phyloP scores from a whole-genome alignment of 2,113 vertebrate species.

The Morone chrysops region DNA sequence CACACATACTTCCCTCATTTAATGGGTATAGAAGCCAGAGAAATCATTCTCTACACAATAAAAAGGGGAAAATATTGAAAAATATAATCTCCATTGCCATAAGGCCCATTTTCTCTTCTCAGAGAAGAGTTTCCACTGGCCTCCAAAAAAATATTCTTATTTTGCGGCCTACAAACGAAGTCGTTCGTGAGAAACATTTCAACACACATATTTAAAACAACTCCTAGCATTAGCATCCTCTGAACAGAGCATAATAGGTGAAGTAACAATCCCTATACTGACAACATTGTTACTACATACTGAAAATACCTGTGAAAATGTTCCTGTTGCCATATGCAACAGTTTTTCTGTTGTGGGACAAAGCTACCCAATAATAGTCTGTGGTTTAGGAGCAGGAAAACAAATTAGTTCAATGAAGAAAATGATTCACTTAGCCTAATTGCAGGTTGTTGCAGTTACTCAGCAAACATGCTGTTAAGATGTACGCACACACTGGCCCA shows the following conservation, averaged over 20 bases:
- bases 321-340: not conserved
- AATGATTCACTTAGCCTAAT: constrained; percentile 77
- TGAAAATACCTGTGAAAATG: constrained; percentile 24
- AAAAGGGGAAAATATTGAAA: not conserved
- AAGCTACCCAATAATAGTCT: constrained; percentile 56
- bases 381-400: constrained; percentile 62
- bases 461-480: constrained; percentile 67
- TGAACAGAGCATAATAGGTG: not conserved
- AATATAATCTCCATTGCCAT: not conserved
- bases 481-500: constrained; percentile 46
- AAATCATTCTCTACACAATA: constrained; percentile 12
- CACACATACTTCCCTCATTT: constrained; percentile 44
- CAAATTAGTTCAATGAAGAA: constrained; percentile 74
- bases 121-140: constrained; percentile 4
- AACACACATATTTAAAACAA: not conserved
- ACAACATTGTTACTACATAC: not conserved
- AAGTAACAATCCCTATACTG: not conserved
- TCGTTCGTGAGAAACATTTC: not conserved
- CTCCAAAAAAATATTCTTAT: constrained; percentile 1
- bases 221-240: not conserved
- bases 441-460: constrained; percentile 61
- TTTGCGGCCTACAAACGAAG: not conserved
- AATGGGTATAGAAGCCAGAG: constrained; percentile 15
- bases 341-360: constrained; percentile 21
- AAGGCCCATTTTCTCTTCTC: not conserved